Base-by-base conservation (phyloP, 1,140 invertebrate species). In the Drosophila kohkoa region DNA sequence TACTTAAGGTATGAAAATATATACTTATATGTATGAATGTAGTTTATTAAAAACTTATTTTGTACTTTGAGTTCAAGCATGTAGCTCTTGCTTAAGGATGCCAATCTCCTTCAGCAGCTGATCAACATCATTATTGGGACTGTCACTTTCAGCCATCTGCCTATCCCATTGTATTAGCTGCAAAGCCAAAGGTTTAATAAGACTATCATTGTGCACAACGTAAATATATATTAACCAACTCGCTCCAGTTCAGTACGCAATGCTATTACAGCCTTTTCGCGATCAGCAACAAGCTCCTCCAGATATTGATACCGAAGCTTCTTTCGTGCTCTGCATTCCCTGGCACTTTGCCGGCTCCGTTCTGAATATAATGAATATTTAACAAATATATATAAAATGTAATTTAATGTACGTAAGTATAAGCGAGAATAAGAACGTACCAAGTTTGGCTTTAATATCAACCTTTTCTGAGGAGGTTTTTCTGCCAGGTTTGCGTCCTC, bases 261-360 rank as follows among this genome's bases (percentile, higher is more conserved):
- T 5, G 96, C 95, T 77, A 98, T 94, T 3, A 99, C 98, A n/a
- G 98, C 97, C 82, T 98, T 97, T 92, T 99, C 98, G 70, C 98
- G 94, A 92, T 98, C 97, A 1, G 96, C 94, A 1, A 99, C 98
- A 57, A 99, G 93, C 93, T 99, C 98, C 93, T 99, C 98, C 60
- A 99, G 94, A 93, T 99, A 99, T 93, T 99, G 98, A 93, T 99
- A 99, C 25, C 98, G 95, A 45, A 99, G 94, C 91, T 99, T 99
- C 94, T 99, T 99, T 45, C 98, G 94, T 41, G 98, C 98, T 77
- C 98, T 95, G 93, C 98, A 99, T 94, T 99, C 98, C 82, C 98
- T 94, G 72, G 98, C 98, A 94, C 98, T 99, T 94, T 99, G 98
- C 76, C 98, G 95, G 93, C 98, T 99, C 58, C 98, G 95, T 93